Evolutionary conservation across 2,113 vertebrate species (phyloP), one percentile per base, ranked within the genome.

Genomic region (Spheniscus mendiculus): DNA sequence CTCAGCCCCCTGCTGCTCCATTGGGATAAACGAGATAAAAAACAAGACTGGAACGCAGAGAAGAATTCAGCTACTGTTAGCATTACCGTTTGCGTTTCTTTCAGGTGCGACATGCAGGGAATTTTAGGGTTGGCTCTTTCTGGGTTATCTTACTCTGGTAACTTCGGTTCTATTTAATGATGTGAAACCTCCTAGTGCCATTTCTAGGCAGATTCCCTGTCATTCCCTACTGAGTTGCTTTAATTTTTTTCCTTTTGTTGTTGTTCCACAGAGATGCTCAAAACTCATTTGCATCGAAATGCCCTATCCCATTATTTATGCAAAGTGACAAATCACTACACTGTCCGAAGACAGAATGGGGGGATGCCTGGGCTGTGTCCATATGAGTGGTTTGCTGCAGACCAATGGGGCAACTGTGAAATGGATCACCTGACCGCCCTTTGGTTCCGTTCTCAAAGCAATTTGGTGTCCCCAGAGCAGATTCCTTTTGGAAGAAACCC

Each of bases 21-120:
- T 11, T 67, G 15, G 74, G 82, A 90, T 63, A 79, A 76, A 79
- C 40, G 40, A 87, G 58, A 36, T 30, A 77, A 80, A 87, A 96
- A 58, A 29, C 50, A 61, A 45, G 74, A 59, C n/a, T 73, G 58
- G 32, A 93, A 50, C 5, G 2, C 18, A 55, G 50, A 59, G 27
- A 63, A 45, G 32, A 72, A 40, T 74, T 61, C 56, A 55, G 62
- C 44, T 65, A 8, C 30, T 72, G 38, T 22, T 36, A 91, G 9
- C 12, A 6, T 42, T 62, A 30, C 13, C 8, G 5, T 36, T 71
- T 40, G 12, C 7, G 1, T 49, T 78, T 50, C 30, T 93, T 70
- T 74, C 67, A 87, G 52, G 45, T 69, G 26, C n/a, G 34, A 26
- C 18, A 59, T 34, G 42, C 8, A 45, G 63, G 50, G 47, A 84